Base-by-base conservation (phyloP, 2,797 vertebrate genomes). In the Eupleurogrammus muticus region DNA sequence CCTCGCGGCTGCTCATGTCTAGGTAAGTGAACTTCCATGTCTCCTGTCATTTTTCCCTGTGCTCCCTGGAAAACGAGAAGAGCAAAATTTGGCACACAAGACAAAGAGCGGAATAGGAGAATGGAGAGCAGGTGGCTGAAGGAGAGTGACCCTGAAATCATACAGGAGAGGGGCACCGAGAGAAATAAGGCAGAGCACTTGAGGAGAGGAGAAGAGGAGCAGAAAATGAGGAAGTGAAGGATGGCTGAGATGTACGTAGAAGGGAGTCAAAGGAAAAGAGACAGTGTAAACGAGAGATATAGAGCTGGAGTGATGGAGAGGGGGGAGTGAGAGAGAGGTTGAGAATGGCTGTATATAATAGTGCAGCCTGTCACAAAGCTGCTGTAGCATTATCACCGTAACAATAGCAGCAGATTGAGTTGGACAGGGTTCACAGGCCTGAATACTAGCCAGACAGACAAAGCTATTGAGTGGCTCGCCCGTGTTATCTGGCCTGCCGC, bases 321-420 rank as follows among this genome's bases (percentile, higher is more conserved):
- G 23, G 51, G n/a, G 59, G 64, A 78, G 57, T 59, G 59, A 3
- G 28, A 71, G 60, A 67, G 20, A 52, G 62, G 66, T 73, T 78
- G 44, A 20, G 63, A 83, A 73, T 52, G 56, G 76, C 76, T 70
- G 28, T 28, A 55, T 77, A 76, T 79, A 85, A 74, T 60, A 73
- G 42, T 49, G 63, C 73, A 58, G 75, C 32, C 66, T 42, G 66
- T 84, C 81, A 88, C 82, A 86, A 84, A 86, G 80, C 79, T 59
- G 68, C 76, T 83, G 81, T 88, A 68, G 85, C 73, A 79, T 87
- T 90, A 86, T 90, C 72, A 59, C 2, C 10, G 23, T 81, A 85
- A 92, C 88, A 92, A 91, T 87, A 81, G 87, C 78, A 48, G 70
- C 81, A 87, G 89, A 92, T 92, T 93, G 85, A 93, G 88, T 90